phyloP scores from a whole-genome alignment of 2,888 invertebrate species.

The Agonopterix heracliana region DNA sequence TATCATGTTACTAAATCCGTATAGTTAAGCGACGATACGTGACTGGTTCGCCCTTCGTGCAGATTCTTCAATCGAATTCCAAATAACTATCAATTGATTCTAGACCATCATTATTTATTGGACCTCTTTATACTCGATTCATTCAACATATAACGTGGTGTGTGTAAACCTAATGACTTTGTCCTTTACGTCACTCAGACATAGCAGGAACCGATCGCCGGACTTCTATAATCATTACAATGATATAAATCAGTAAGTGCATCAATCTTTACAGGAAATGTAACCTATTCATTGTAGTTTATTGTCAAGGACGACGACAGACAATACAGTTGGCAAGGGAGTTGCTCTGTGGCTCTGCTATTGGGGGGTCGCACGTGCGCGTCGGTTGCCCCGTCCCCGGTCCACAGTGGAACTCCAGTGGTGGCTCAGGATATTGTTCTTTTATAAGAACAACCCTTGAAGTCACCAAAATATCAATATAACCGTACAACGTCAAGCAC shows the following conservation, averaged over 20 bases:
- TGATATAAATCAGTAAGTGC: background rate
- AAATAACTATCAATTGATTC: constrained; percentile 9
- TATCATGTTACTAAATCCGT: too few relatives aligned
- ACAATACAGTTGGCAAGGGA: too few relatives aligned
- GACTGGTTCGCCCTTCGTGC: constrained; percentile 4
- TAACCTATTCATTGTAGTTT: too few relatives aligned
- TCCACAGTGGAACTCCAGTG: too few relatives aligned
- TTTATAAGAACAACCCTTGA: too few relatives aligned
- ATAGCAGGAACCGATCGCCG: background rate
- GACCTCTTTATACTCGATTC: constrained; percentile 5
- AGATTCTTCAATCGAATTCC: background rate
- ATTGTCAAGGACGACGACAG: too few relatives aligned
- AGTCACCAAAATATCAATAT: too few relatives aligned
- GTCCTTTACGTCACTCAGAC: constrained; percentile 6
- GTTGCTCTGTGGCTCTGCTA: too few relatives aligned
- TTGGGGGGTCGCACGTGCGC: too few relatives aligned
- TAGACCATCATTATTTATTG: constrained; percentile 13
- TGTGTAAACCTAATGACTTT: constrained; percentile 5
- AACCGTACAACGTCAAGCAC: too few relatives aligned
- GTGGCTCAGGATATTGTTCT: too few relatives aligned
- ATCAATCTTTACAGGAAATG: constrained; percentile 1
- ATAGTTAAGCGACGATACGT: background rate
- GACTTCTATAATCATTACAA: background rate
- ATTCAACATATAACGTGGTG: constrained; percentile 8
- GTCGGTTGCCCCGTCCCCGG: too few relatives aligned